Evolutionary conservation across 2,888 invertebrate species (phyloP).

Genomic region (Lithophane ornitopus): DNA sequence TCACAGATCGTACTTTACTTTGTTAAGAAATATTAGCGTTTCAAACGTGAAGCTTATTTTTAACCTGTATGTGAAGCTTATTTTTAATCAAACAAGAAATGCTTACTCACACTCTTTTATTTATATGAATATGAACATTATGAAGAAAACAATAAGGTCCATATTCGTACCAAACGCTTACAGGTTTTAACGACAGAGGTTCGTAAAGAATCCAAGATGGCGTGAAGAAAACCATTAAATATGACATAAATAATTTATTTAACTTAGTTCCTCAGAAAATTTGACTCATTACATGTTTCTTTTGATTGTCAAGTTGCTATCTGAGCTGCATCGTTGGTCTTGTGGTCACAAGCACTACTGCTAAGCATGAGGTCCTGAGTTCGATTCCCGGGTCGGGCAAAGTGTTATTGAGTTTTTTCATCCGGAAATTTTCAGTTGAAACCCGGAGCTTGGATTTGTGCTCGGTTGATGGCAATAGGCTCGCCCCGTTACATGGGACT

Average conservation of each 20-base stretch:
- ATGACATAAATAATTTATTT: slow-evolving; percentile 5
- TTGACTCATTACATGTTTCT: background rate
- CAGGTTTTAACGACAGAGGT: background rate
- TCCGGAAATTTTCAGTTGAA: background rate
- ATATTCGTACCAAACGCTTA: background rate
- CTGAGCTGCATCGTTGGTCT: background rate
- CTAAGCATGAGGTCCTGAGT: no score
- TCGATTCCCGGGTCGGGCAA: background rate
- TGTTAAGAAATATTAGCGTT: no score
- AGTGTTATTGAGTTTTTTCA: background rate
- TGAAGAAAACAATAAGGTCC: accelerated
- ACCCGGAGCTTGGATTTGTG: background rate
- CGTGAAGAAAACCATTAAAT: no score
- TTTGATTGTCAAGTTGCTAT: no score
- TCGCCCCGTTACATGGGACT: background rate
- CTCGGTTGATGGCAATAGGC: background rate
- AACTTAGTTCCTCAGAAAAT: background rate
- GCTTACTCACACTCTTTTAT: background rate
- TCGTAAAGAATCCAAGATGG: background rate
- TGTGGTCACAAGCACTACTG: background rate
- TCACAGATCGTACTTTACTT: no score
- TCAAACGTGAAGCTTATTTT: no score
- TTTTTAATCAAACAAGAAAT: background rate
- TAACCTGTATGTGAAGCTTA: no score
- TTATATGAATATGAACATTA: background rate